These are phyloP conservation scores for Enteromius treurensis DNA, from an alignment of 2,797 vertebrate genomes.

Conservation along the genomic window DNA sequence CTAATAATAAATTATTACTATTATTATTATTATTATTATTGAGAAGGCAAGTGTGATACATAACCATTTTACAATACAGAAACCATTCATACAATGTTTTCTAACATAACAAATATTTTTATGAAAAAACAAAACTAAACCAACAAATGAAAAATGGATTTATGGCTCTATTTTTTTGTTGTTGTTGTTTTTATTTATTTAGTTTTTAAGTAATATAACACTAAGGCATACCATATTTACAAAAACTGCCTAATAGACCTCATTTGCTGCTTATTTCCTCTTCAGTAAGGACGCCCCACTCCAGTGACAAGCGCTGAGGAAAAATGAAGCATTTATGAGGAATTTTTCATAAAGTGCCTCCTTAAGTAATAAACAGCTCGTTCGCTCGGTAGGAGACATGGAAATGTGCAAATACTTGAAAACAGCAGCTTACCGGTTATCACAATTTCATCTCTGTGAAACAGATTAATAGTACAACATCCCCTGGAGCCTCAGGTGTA, in stretches of 20 bases:
- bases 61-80: not conserved
- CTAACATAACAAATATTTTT: not conserved
- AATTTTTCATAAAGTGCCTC: slow-evolving; percentile 16
- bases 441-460: slow-evolving; percentile 21
- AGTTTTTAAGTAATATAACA: not conserved
- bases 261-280: slow-evolving; percentile 26
- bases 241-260: slow-evolving; percentile 20
- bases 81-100: too few species aligned
- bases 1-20: too few species aligned
- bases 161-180: not conserved
- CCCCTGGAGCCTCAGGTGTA: slow-evolving; percentile 8
- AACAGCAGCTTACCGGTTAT: slow-evolving; percentile 28
- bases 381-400: not conserved
- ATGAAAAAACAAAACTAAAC: not conserved
- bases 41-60: not conserved
- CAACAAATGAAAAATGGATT: not conserved
- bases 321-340: slow-evolving; percentile 18
- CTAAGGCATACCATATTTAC: not conserved
- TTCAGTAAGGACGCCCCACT: not conserved
- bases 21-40: too few species aligned
- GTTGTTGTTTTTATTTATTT: too few species aligned
- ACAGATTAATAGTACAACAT: slow-evolving; percentile 21
- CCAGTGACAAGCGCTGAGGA: not conserved
- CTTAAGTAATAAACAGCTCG: slow-evolving; percentile 37
- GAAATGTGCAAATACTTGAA: slow-evolving; percentile 30